Evolutionary conservation across 1,140 invertebrate species (phyloP).

Genomic region (Drosophila bipectinata): DNA sequence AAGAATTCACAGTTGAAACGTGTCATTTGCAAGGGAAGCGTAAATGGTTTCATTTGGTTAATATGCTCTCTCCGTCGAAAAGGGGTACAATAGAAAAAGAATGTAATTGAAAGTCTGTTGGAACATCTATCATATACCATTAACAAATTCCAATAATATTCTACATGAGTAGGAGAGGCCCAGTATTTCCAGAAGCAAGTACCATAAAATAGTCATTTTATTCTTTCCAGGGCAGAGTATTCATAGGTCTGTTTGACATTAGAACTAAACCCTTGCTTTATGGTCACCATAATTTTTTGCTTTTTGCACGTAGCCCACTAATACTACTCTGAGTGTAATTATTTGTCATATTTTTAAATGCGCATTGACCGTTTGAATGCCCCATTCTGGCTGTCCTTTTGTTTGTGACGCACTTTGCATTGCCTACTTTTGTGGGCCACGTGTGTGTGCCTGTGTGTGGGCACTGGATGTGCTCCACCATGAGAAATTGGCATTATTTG

Average conservation of each 20-base stretch:
- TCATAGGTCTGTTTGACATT: neutral
- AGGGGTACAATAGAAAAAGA: slow-evolving; percentile 12
- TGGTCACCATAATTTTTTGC: slow-evolving; percentile 5
- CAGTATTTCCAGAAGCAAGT: neutral
- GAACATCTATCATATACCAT: too few relatives aligned
- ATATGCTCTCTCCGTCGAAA: slow-evolving; percentile 25
- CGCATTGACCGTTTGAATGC: slow-evolving; percentile 49
- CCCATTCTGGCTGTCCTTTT: slow-evolving; percentile 2
- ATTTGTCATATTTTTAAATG: slow-evolving; percentile 66
- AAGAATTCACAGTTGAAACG: slow-evolving; percentile 60
- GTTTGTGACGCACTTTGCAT: slow-evolving; percentile 58
- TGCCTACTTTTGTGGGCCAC: slow-evolving; percentile 48
- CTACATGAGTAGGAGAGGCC: too few relatives aligned
- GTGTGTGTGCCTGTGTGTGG: slow-evolving; percentile 20
- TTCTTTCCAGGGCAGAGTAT: slow-evolving; percentile 7
- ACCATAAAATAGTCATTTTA: neutral
- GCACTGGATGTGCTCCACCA: slow-evolving; percentile 43
- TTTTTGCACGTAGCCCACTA: slow-evolving; percentile 41
- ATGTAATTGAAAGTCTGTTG: neutral
- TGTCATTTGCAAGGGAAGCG: slow-evolving; percentile 62
- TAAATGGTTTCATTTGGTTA: slow-evolving; percentile 56
- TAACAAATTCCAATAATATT: too few relatives aligned
- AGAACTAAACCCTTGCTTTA: slow-evolving; percentile 1
- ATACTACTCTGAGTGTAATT: slow-evolving; percentile 40
- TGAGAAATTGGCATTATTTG: slow-evolving; percentile 51